These are phyloP conservation scores for Lomographa bimaculata DNA, from an alignment of 2,888 invertebrate genomes.

Conservation along the genomic window DNA sequence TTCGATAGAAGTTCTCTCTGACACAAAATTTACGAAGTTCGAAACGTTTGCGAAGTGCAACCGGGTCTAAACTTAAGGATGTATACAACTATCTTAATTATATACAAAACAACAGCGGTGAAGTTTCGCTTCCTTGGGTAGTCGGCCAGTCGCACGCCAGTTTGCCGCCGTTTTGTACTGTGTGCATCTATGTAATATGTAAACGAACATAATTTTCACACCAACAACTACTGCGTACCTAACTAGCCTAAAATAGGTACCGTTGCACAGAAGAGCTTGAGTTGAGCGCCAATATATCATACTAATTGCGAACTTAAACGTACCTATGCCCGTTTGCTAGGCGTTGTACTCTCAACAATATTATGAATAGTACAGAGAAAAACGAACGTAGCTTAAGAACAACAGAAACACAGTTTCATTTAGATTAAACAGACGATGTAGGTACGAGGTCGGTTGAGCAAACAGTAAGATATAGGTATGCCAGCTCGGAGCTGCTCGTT, in stretches of 20 bases:
- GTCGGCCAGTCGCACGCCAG: constrained; percentile 30
- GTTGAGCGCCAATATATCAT: constrained; percentile 10
- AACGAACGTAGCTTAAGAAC: constrained; percentile 8
- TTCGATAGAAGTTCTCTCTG: constrained; percentile 45
- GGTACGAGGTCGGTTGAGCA: constrained; percentile 16
- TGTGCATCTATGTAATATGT: constrained; percentile 37
- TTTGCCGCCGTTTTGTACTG: no score
- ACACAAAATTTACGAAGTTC: constrained; percentile 58
- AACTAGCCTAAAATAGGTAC: constrained; percentile 35
- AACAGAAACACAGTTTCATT: constrained; percentile 19
- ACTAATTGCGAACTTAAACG: constrained; percentile 6
- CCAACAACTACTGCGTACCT: constrained; percentile 38
- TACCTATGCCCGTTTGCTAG: constrained; percentile 1
- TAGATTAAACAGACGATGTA: constrained; percentile 25
- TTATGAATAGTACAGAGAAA: neutral
- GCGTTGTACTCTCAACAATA: no score
- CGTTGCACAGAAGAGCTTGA: constrained; percentile 24
- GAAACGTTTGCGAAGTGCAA: constrained; percentile 59
- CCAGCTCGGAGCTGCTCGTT: constrained; percentile 28
- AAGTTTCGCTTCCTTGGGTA: constrained; percentile 47
- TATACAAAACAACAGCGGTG: constrained; percentile 59
- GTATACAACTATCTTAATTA: constrained; percentile 48
- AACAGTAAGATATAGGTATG: constrained; percentile 23
- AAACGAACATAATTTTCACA: constrained; percentile 46
- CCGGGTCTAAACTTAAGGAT: constrained; percentile 49